Evolutionary conservation across 1,140 invertebrate genomes (phyloP).

Genomic region (Elymnias hypermnestra): DNA sequence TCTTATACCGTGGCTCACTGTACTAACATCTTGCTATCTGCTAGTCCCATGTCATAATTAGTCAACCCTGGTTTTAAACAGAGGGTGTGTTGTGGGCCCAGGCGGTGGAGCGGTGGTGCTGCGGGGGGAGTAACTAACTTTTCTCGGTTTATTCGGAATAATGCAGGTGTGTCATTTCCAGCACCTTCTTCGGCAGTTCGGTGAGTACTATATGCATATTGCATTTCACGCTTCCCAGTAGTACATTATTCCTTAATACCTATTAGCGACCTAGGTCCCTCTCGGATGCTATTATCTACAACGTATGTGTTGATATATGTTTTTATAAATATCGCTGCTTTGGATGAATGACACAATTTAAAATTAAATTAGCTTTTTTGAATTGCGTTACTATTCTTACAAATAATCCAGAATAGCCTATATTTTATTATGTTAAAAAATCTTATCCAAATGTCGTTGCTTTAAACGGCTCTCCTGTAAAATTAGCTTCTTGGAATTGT

Average conservation of each 20-base stretch:
- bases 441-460: too few relatives aligned
- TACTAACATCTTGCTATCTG: slow-evolving; percentile 39
- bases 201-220: slow-evolving; percentile 64
- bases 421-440: too few relatives aligned
- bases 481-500: too few relatives aligned
- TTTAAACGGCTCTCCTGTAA: too few relatives aligned
- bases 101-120: slow-evolving; percentile 41
- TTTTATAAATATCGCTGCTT: too few relatives aligned
- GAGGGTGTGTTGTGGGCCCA: slow-evolving; percentile 59
- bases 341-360: too few relatives aligned
- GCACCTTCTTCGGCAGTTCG: slow-evolving; percentile 73
- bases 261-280: slow-evolving; percentile 5
- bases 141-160: slow-evolving; percentile 59
- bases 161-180: slow-evolving; percentile 78
- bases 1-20: slow-evolving; percentile 39
- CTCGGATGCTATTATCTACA: slow-evolving; percentile 6
- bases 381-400: too few relatives aligned
- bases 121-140: slow-evolving; percentile 43
- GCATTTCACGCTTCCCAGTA: slow-evolving; percentile 32
- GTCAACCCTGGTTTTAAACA: slow-evolving; percentile 68
- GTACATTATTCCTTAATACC: slow-evolving; percentile 8
- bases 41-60: slow-evolving; percentile 60
- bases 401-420: too few relatives aligned
- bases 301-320: too few relatives aligned
- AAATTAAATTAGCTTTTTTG: too few relatives aligned